Evolutionary conservation across 1,140 invertebrate genomes (phyloP).

Genomic region (Papilio xuthus): DNA sequence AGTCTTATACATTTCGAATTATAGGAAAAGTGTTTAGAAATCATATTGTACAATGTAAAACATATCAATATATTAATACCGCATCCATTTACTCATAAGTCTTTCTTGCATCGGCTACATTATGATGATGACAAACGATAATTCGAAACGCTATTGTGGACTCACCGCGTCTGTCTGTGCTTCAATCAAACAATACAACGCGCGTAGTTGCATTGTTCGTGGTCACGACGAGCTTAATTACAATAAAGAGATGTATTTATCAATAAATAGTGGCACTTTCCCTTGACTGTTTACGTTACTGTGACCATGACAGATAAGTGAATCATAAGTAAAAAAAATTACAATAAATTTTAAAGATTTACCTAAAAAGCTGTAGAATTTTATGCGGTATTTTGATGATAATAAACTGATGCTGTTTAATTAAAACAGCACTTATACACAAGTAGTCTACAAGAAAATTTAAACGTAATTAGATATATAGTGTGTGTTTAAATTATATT

Average conservation of each 20-base stretch:
- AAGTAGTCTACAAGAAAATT: too few relatives aligned
- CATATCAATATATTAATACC: conserved; percentile 30
- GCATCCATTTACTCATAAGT: conserved; percentile 22
- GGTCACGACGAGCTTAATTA: conserved; percentile 43
- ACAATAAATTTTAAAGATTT: too few relatives aligned
- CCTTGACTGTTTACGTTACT: background rate
- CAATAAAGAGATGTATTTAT: conserved; percentile 11
- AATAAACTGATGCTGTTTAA: too few relatives aligned
- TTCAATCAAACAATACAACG: conserved; percentile 50
- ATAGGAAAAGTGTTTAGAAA: background rate
- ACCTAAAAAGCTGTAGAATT: background rate
- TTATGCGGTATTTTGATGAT: background rate
- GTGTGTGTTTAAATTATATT: background rate
- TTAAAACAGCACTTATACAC: too few relatives aligned
- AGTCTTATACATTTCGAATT: too few relatives aligned
- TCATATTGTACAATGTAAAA: background rate
- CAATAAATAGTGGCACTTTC: conserved; percentile 1
- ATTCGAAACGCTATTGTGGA: conserved; percentile 54
- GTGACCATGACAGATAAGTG: background rate
- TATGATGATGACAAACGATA: conserved; percentile 56
- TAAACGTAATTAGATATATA: too few relatives aligned
- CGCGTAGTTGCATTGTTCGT: conserved; percentile 55
- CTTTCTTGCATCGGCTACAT: conserved; percentile 14
- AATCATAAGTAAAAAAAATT: background rate
- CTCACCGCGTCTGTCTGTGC: conserved; percentile 44